Conservation (phyloP, 2,113 vertebrate species). For the Vidua chalybeata region DNA sequence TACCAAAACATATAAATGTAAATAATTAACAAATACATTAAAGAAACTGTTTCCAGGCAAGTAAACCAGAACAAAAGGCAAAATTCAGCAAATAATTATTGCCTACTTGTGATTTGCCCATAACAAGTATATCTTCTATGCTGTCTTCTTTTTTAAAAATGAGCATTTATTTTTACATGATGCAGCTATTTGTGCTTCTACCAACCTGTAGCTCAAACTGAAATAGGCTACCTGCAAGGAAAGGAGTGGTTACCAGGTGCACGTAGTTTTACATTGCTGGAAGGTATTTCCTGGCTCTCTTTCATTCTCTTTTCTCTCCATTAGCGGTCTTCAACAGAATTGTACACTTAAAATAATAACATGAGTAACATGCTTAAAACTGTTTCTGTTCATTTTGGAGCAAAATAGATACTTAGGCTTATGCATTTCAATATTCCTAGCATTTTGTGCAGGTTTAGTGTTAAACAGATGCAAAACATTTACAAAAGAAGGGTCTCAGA, state of each 20-base stretch:
- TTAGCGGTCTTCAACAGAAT: neutral
- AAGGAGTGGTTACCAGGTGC: neutral
- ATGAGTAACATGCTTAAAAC: neutral
- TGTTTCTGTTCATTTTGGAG: neutral
- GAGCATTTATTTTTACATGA: neutral
- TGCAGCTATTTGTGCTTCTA: neutral
- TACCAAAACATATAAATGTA: neutral
- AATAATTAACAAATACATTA: neutral
- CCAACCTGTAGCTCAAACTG: neutral
- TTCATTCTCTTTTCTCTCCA: neutral
- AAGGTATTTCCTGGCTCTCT: neutral
- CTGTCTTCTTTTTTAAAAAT: neutral
- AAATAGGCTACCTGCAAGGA: neutral
- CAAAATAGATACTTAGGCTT: neutral
- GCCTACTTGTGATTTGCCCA: neutral
- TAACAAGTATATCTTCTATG: neutral
- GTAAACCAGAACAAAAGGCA: neutral
- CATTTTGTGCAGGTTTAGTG: neutral
- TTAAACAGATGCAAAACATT: neutral
- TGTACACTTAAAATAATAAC: neutral
- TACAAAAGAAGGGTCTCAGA: neutral
- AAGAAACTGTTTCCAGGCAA: neutral
- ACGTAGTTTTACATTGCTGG: rapidly evolving
- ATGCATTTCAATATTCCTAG: neutral
- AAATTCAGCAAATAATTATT: neutral